Percentiles rank a stretch among this genome's conserved stretches.
Conservation (phyloP, 2,888 invertebrate genomes). For the Heliconius ethilla region DNA sequence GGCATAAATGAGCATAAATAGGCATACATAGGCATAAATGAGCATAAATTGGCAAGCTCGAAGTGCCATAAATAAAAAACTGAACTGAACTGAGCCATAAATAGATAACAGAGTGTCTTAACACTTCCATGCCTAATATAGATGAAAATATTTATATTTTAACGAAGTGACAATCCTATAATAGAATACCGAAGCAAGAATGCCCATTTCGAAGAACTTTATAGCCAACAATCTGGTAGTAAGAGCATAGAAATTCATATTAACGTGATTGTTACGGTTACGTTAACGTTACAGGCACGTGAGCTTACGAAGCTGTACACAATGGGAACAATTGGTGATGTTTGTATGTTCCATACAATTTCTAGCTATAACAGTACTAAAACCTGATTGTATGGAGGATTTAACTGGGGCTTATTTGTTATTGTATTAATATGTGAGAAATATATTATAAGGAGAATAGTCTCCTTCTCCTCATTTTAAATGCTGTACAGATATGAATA, state of each 20-base stretch:
- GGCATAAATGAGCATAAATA: no score
- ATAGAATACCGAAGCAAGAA: constrained; percentile 1
- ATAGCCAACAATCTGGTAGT: background rate
- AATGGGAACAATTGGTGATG: constrained; percentile 3
- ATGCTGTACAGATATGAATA: no score
- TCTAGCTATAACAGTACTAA: background rate
- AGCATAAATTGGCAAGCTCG: no score
- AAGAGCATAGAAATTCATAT: constrained; percentile 10
- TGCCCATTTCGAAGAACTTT: constrained; percentile 11
- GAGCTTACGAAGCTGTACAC: background rate
- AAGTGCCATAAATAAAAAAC: no score
- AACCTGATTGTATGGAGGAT: background rate
- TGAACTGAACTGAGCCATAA: no score
- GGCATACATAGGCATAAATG: no score
- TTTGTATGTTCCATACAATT: background rate
- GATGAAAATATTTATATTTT: background rate
- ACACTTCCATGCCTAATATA: no score
- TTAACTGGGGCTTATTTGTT: background rate
- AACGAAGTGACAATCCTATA: background rate
- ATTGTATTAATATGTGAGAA: background rate
- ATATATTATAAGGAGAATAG: background rate
- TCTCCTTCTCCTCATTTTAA: no score
- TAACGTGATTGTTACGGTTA: constrained; percentile 9
- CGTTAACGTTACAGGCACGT: constrained; percentile 4
- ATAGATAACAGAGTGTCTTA: no score